These are phyloP conservation scores for Pteromalus puparum DNA, from an alignment of 1,140 invertebrate genomes.

Conservation along the genomic window DNA sequence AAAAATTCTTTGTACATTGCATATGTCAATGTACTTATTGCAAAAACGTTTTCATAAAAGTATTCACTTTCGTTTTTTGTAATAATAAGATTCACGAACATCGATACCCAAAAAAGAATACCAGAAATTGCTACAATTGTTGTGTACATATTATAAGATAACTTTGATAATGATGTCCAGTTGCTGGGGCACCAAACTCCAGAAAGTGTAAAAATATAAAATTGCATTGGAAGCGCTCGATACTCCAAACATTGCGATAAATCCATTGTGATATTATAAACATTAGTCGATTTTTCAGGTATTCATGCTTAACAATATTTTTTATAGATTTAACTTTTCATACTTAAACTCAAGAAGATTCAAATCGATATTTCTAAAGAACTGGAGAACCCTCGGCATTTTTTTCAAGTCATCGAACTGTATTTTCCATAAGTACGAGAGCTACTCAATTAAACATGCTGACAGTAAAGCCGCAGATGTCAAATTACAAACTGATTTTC, in stretches of 20 bases:
- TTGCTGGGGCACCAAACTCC: conserved; percentile 39
- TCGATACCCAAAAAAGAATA: conserved; percentile 28
- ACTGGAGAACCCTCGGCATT: too few relatives aligned
- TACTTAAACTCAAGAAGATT: too few relatives aligned
- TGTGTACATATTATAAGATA: conserved; percentile 17
- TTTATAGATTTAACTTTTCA: too few relatives aligned
- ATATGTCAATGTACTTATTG: conserved; percentile 13
- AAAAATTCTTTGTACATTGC: conserved; percentile 31
- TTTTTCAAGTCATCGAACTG: too few relatives aligned
- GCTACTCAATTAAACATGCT: background rate
- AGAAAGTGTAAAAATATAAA: conserved; percentile 34
- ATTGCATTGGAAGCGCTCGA: conserved; percentile 15
- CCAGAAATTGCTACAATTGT: background rate
- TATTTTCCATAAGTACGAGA: too few relatives aligned
- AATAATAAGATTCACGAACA: conserved; percentile 3
- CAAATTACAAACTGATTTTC: background rate
- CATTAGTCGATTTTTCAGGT: background rate
- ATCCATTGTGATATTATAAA: conserved; percentile 14
- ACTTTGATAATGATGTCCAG: conserved; percentile 3
- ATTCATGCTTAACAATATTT: too few relatives aligned
- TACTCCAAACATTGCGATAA: conserved; percentile 31
- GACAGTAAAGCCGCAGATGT: background rate
- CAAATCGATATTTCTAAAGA: too few relatives aligned
- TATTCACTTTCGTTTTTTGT: background rate
- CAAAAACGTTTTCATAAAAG: conserved; percentile 35